Percentiles rank a stretch among this genome's conserved stretches.
Evolutionary conservation across 2,113 vertebrate genomes (phyloP).

Genomic region (Corapipo altera): DNA sequence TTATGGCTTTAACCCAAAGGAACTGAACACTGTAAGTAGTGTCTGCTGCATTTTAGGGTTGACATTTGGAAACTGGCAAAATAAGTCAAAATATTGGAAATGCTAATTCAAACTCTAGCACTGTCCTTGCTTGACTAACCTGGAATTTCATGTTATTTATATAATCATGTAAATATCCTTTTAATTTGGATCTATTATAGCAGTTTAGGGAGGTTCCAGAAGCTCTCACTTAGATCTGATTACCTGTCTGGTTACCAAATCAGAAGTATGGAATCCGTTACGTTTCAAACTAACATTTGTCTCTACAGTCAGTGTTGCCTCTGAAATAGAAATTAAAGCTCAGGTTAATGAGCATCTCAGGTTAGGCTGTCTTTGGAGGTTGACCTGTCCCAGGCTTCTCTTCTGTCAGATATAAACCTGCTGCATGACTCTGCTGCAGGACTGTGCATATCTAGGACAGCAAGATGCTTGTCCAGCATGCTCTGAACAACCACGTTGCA

Average conservation of each 20-base stretch:
- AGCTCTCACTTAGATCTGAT: not conserved
- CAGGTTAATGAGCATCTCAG: not conserved
- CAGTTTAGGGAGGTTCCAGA: not conserved
- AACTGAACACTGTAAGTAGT: not conserved
- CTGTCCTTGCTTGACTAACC: not conserved
- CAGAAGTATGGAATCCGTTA: not conserved
- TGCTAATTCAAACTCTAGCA: not conserved
- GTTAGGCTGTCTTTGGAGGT: not conserved
- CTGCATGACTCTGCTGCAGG: not conserved
- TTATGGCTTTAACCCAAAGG: not conserved
- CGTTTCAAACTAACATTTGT: not conserved
- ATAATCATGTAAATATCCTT: not conserved
- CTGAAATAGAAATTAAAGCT: not conserved
- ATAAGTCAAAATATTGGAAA: not conserved
- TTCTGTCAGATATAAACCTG: not conserved
- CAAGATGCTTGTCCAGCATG: not conserved
- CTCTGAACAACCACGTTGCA: rapidly evolving
- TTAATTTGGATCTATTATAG: not conserved
- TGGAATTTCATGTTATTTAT: not conserved
- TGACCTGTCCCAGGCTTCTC: not conserved
- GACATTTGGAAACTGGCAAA: not conserved
- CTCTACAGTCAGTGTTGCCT: not conserved
- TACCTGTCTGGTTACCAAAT: not conserved
- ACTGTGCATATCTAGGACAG: not conserved
- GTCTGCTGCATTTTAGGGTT: not conserved